A percentile compares a stretch with the other conserved stretches of the same genome.
Evolutionary conservation across 2,797 vertebrate species (phyloP).

Genomic region (Lepus townsendii): DNA sequence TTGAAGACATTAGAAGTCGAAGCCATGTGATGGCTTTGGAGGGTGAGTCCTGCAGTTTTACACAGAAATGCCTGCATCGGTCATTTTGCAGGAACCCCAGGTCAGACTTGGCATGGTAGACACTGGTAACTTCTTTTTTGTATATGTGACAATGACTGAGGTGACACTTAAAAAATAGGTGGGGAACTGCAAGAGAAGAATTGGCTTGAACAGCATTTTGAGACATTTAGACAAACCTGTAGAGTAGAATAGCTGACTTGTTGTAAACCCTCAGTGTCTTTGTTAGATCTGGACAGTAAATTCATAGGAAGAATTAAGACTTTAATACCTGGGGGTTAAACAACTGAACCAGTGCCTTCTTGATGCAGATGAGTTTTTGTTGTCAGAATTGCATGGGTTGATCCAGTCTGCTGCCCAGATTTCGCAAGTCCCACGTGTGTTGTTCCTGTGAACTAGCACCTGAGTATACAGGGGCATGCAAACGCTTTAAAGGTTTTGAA

Average conservation of each 20-base stretch:
- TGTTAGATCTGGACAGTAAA: not conserved
- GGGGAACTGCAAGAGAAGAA: not conserved
- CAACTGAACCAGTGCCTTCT: not conserved
- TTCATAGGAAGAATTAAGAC: not conserved
- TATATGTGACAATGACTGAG: not conserved
- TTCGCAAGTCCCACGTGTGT: not conserved
- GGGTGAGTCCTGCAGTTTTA: not conserved
- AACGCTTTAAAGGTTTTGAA: conserved; percentile 52
- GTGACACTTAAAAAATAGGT: not conserved
- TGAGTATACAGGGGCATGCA: not conserved
- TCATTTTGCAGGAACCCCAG: conserved; percentile 35
- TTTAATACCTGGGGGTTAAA: not conserved
- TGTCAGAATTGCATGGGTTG: not conserved
- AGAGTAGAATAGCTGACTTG: not conserved
- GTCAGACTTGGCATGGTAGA: not conserved
- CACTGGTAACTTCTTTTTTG: conserved; percentile 31
- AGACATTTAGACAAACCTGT: not conserved
- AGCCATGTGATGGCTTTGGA: conserved; percentile 31
- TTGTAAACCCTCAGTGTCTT: not conserved
- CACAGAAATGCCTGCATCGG: not conserved
- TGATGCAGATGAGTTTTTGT: not conserved
- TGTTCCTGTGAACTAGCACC: not conserved
- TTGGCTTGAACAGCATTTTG: not conserved
- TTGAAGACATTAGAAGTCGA: conserved; percentile 74
- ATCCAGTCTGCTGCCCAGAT: not conserved